Base-by-base conservation (phyloP, 2,888 invertebrate genomes). In the Rapana venosa region DNA sequence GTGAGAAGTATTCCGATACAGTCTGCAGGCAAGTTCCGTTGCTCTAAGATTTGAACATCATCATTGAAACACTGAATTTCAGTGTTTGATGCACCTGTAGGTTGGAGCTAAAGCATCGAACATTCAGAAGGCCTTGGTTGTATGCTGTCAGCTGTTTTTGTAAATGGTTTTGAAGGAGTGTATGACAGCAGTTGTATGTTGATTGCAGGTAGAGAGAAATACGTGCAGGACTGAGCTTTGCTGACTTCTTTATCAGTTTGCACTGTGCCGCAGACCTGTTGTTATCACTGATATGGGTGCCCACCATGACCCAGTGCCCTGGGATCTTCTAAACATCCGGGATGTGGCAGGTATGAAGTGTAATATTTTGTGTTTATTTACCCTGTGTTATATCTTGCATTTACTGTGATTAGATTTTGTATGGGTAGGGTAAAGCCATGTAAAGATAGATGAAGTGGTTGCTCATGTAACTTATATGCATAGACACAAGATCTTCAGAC, bases 271-370 rank as follows among this genome's bases (percentile, higher is more conserved):
- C 74, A 92, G 90, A 1, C 94, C 95, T 58, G 93, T 95, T 0
- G 92, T 95, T 35, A 93, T 95, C n/a, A 93, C 93, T 17, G 94
- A 92, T 77, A 83, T 94, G n/a, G 36, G 93, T 93, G 56, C 74
- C 87, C n/a, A 90, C 91, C 36, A 93, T 94, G 92, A 94, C 93
- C 22, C 90, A 13, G 89, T 86, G 32, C 92, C 93, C 4, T 94
- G 94, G 94, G 92, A 93, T 47, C 89, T 94, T 74, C 92, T 94
- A n/a, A 93, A 93, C 92, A 91, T 95, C 15, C 87, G 91, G 84
- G 88, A 94, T 26, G 88, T 91, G 35, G 94, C 94, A 90, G 95
- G 95, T 94, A 85, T 5, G 17, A 47, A 77, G 22, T 26, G 56
- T 56, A n/a, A 36, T 81, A 84, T n/a, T n/a, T n/a, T n/a, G n/a